phyloP scores from a whole-genome alignment of 2,797 vertebrate genomes.

The Enteromius argenteus region DNA sequence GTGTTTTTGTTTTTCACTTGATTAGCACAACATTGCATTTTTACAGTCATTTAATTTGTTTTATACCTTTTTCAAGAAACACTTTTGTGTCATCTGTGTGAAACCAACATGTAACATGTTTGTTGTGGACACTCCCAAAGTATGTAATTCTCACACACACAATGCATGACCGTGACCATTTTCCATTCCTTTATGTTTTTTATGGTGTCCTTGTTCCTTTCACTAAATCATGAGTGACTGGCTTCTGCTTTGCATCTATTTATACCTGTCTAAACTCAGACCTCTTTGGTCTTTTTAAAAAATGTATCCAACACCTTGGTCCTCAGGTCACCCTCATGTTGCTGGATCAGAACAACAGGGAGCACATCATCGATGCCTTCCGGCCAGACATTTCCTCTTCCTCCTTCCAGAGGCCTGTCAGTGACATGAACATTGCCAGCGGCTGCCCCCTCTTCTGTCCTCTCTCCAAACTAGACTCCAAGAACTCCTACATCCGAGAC shows the following conservation, averaged over 20 bases:
- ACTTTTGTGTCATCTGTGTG: neutral
- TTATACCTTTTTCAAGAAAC: neutral
- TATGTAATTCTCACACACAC: neutral
- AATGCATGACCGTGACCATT: neutral
- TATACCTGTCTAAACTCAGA: neutral
- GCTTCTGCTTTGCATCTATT: neutral
- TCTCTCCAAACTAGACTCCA: conserved; percentile 89
- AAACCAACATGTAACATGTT: neutral
- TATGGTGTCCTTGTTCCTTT: neutral
- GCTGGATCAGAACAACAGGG: conserved; percentile 95
- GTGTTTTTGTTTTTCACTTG: neutral
- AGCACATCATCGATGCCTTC: conserved; percentile 97
- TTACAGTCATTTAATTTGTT: neutral
- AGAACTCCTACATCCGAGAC: conserved; percentile 92
- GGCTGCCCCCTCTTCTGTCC: conserved; percentile 97
- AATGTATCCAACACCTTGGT: conserved; percentile 17
- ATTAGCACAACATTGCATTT: neutral
- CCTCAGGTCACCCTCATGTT: conserved; percentile 95
- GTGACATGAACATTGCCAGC: conserved; percentile 97
- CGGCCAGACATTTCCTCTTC: conserved; percentile 92
- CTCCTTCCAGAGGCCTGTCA: conserved; percentile 94
- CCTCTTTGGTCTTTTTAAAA: neutral
- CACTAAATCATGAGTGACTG: neutral
- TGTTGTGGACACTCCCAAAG: neutral
- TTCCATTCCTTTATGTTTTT: neutral